Evolutionary conservation across 2,797 vertebrate species (phyloP).

Genomic region (Poeciliopsis infans): DNA sequence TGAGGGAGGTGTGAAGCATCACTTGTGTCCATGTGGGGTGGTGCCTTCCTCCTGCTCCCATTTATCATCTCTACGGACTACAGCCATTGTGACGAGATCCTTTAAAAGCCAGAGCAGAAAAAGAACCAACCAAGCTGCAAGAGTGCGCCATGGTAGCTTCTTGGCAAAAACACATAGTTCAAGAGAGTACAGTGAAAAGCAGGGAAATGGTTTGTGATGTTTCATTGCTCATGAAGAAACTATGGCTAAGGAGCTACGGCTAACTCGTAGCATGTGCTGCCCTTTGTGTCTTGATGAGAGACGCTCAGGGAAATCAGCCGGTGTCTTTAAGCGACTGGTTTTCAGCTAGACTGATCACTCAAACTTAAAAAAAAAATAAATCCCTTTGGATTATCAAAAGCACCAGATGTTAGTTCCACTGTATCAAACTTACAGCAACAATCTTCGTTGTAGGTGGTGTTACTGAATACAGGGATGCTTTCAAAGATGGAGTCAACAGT

Average conservation of each 20-base stretch:
- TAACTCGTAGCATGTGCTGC: not conserved
- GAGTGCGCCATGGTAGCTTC: slow-evolving; percentile 16
- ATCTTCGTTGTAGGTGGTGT: too few relatives aligned
- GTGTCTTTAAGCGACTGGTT: not conserved
- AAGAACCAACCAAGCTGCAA: slow-evolving; percentile 29
- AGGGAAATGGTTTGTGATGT: not conserved
- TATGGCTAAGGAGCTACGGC: not conserved
- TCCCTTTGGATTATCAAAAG: too few relatives aligned
- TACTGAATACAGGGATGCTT: too few relatives aligned
- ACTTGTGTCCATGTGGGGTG: slow-evolving; percentile 7
- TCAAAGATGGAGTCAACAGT: too few relatives aligned
- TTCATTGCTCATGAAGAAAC: not conserved
- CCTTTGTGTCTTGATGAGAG: not conserved
- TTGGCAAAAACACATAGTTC: not conserved
- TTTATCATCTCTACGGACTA: slow-evolving; percentile 33
- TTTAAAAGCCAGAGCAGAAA: slow-evolving; percentile 23
- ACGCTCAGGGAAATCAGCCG: not conserved
- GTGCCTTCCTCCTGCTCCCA: slow-evolving; percentile 19
- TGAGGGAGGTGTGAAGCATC: slow-evolving; percentile 2
- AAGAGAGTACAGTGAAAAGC: not conserved
- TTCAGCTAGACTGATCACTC: not conserved
- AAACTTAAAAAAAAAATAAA: too few relatives aligned
- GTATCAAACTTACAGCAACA: too few relatives aligned
- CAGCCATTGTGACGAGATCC: slow-evolving; percentile 22
- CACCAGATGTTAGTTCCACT: too few relatives aligned